Conservation (phyloP, 2,797 vertebrate species). For the Selene dorsalis region DNA sequence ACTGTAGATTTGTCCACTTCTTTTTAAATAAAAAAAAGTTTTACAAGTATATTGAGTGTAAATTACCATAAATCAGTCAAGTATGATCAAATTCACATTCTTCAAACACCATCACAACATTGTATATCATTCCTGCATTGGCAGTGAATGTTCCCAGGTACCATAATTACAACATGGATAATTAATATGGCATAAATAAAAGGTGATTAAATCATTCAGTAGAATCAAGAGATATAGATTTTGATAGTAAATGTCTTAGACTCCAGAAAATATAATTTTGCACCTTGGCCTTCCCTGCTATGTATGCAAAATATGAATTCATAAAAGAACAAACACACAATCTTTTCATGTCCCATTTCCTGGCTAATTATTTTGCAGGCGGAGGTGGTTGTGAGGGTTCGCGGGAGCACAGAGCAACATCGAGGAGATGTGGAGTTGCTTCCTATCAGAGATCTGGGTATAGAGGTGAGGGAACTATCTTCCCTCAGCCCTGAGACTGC, state of each 20-base stretch:
- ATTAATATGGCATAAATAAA: not conserved
- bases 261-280: too few species aligned
- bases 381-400: slow-evolving; percentile 65
- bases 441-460: slow-evolving; percentile 81
- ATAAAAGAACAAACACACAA: not conserved
- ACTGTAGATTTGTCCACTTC: not conserved
- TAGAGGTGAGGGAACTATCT: slow-evolving; percentile 40
- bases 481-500: slow-evolving; percentile 39
- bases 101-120: not conserved
- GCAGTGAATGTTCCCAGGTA: too few species aligned
- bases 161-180: not conserved
- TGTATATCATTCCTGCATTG: not conserved
- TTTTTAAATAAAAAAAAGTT: too few species aligned
- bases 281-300: too few species aligned
- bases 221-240: not conserved
- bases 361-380: slow-evolving; percentile 59
- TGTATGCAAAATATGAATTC: too few species aligned
- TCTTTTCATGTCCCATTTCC: not conserved
- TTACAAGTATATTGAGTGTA: not conserved
- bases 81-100: not conserved
- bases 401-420: slow-evolving; percentile 72
- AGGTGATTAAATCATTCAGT: not conserved
- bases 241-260: not conserved
- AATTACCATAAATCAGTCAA: not conserved
- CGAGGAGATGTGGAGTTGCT: slow-evolving; percentile 78